Evolutionary conservation across 2,113 vertebrate genomes (phyloP), one percentile per base, ranked within the genome.

Genomic region (Antennarius striatus): DNA sequence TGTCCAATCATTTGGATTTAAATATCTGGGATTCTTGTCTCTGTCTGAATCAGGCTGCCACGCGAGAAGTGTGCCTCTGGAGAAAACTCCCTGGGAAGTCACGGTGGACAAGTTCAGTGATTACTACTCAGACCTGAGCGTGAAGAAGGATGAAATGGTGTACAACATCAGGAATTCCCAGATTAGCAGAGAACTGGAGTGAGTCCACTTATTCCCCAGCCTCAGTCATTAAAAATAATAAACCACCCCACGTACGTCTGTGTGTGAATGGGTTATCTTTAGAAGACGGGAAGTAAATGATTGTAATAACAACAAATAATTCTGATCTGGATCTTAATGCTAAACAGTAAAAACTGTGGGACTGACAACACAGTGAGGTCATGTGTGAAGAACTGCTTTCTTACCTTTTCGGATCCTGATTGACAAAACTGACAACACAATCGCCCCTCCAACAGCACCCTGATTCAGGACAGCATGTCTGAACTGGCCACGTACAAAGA

Each of bases 101-200:
- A 32, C 81, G 0, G 73, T 93, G 7, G 80, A 92, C 0, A 58
- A 54, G 60, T 88, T 94, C 12, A 85, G 80, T 71, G 65, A 83
- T 4, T 91, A 90, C 2, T 54, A 91, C 32, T 56, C 46, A 0
- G 77, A 84, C 1, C 51, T 93, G 54, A 89, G 68, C 57, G 16
- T 63, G 0, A 85, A 55, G 3, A 81, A 86, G 0, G 87, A 92
- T 0, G 75, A 75, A 0, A 7, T 89, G 32, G 46, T 84, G 39
- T 49, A 63, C 4, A 64, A 76, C 57, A 72, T 93, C 58, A 79
- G 29, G 62, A 73, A 71, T 48, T 75, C 87, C 1, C 63, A 91
- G 74, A 66, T 94, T 64, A 82, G 69, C 87, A 82, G 75, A 66
- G 92, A 93, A 63, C 80, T 94, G 7, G 91, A 93, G 92, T 94